Percentiles rank a stretch among this genome's conserved stretches.
Conservation (phyloP, 2,113 vertebrate genomes). For the Cavia porcellus region DNA sequence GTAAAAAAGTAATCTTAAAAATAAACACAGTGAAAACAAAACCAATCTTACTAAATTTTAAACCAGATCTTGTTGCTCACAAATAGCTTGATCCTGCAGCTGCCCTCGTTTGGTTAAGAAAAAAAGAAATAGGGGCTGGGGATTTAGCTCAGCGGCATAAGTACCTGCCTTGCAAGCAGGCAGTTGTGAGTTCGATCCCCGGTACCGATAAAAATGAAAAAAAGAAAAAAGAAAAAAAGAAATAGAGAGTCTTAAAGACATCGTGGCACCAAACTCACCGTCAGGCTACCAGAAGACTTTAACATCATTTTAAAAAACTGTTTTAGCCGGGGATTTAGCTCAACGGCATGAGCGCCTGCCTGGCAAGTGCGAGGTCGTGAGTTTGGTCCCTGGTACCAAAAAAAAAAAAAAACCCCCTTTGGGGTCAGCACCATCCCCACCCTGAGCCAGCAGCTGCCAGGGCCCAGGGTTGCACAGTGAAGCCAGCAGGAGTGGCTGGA, state of each 20-base stretch:
- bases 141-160: too few relatives aligned
- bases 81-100: conserved; percentile 24
- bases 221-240: background rate
- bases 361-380: too few relatives aligned
- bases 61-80: background rate
- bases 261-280: background rate
- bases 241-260: background rate
- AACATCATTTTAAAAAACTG: background rate
- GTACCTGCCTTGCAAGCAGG: too few relatives aligned
- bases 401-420: too few relatives aligned
- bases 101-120: background rate
- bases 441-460: too few relatives aligned
- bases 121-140: background rate
- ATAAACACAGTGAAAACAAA: conserved; percentile 54
- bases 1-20: conserved; percentile 45
- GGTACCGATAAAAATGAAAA: too few relatives aligned
- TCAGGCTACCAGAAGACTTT: background rate
- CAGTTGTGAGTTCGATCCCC: too few relatives aligned
- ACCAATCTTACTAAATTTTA: conserved; percentile 17
- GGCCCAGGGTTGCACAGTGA: too few relatives aligned
- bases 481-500: background rate
- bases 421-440: too few relatives aligned
- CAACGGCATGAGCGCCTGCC: too few relatives aligned
- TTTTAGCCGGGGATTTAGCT: background rate
- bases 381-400: too few relatives aligned